Evolutionary conservation across 2,888 invertebrate species (phyloP).

Genomic region (Pandemis corylana): DNA sequence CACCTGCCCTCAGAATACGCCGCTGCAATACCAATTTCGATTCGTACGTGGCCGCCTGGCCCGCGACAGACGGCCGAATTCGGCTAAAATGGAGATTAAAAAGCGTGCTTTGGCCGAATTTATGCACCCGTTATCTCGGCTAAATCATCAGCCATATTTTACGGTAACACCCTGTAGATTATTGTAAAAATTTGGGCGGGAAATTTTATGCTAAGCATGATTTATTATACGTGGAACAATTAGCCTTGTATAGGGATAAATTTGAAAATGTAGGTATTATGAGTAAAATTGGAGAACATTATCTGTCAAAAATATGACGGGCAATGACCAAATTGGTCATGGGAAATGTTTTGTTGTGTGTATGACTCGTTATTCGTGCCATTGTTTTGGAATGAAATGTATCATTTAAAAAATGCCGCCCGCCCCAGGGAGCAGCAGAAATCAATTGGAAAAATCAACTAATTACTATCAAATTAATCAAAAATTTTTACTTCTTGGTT

Average conservation of each 20-base stretch:
- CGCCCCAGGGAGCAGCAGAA: too few relatives aligned
- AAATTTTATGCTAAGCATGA: not conserved
- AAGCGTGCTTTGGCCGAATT: constrained; percentile 17
- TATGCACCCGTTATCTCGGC: constrained; percentile 17
- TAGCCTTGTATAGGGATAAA: not conserved
- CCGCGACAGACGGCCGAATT: constrained; percentile 17
- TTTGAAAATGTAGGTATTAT: too few relatives aligned
- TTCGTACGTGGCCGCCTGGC: constrained; percentile 17
- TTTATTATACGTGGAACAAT: not conserved
- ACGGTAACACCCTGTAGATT: not conserved
- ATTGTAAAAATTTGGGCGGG: not conserved
- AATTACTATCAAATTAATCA: too few relatives aligned
- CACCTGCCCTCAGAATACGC: constrained; percentile 18
- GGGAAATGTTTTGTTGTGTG: too few relatives aligned
- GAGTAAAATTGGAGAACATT: too few relatives aligned
- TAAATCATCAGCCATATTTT: constrained; percentile 18
- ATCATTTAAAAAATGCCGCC: too few relatives aligned
- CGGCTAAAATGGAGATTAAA: constrained; percentile 26
- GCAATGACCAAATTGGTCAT: too few relatives aligned
- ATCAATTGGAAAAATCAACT: too few relatives aligned
- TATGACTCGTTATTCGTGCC: too few relatives aligned
- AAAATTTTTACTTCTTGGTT: too few relatives aligned
- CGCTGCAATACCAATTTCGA: constrained; percentile 21
- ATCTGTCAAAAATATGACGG: too few relatives aligned
- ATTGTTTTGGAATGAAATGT: too few relatives aligned